Evolutionary conservation across 2,888 invertebrate species (phyloP).

Genomic region (Harpalus rubripes): DNA sequence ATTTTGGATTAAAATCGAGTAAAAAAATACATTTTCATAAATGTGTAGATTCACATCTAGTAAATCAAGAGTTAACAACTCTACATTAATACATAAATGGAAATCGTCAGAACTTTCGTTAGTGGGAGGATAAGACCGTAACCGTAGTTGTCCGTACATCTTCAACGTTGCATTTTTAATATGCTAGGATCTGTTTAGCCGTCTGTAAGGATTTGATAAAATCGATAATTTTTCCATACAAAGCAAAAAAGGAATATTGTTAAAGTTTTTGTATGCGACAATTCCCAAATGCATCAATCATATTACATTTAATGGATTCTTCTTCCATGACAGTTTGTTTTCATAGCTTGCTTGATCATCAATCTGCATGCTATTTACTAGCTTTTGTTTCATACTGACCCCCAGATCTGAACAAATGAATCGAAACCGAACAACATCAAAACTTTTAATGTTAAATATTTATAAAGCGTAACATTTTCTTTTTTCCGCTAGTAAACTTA

Average conservation of each 20-base stretch:
- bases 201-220: slow-evolving; percentile 8
- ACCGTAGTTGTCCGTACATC: background rate
- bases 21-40: too few relatives aligned
- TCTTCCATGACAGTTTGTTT: slow-evolving; percentile 64
- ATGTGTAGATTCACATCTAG: too few relatives aligned
- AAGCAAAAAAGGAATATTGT: slow-evolving; percentile 54
- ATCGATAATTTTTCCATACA: slow-evolving; percentile 35
- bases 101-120: background rate
- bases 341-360: slow-evolving; percentile 61
- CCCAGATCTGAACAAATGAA: slow-evolving; percentile 31
- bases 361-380: slow-evolving; percentile 58
- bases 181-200: too few relatives aligned
- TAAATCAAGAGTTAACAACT: too few relatives aligned
- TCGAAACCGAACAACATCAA: slow-evolving; percentile 40
- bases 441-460: slow-evolving; percentile 46
- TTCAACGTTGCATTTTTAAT: background rate
- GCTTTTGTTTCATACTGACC: slow-evolving; percentile 63
- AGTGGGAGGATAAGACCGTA: background rate
- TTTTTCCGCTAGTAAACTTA: background rate
- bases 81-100: too few relatives aligned
- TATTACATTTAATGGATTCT: slow-evolving; percentile 64
- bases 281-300: slow-evolving; percentile 64
- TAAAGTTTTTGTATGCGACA: slow-evolving; percentile 63
- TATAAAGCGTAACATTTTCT: slow-evolving; percentile 3
- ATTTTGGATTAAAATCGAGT: too few relatives aligned